Percentiles rank a stretch among this genome's conserved stretches.
phyloP scores from a whole-genome alignment of 2,888 invertebrate genomes.

The Formica aserva region DNA sequence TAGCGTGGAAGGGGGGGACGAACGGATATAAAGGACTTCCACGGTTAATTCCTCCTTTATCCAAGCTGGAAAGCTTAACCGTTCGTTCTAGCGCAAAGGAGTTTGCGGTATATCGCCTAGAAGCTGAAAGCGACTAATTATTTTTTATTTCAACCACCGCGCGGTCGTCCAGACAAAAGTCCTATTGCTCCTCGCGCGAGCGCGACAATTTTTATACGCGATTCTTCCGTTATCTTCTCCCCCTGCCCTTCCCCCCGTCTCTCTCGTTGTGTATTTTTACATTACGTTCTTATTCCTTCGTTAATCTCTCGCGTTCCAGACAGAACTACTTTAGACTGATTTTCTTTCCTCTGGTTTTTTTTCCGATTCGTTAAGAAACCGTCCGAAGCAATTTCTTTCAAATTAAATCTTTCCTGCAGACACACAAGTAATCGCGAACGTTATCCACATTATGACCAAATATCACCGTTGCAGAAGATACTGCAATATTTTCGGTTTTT shows the following conservation, averaged over 20 bases:
- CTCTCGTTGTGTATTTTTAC: constrained; percentile 34
- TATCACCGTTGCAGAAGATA: background rate
- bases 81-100: constrained; percentile 37
- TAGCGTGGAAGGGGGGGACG: constrained; percentile 19
- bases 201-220: constrained; percentile 57
- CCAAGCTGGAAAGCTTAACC: constrained; percentile 48
- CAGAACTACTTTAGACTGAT: constrained; percentile 53
- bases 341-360: constrained; percentile 21
- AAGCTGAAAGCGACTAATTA: constrained; percentile 52
- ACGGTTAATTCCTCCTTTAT: constrained; percentile 56
- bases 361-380: constrained; percentile 37
- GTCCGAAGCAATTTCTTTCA: constrained; percentile 41
- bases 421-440: background rate
- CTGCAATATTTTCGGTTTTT: background rate
- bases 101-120: constrained; percentile 36
- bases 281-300: constrained; percentile 38
- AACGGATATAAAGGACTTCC: constrained; percentile 50
- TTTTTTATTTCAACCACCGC: constrained; percentile 54
- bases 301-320: constrained; percentile 44
- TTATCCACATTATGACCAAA: background rate
- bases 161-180: constrained; percentile 46
- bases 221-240: constrained; percentile 10
- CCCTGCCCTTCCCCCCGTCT: background rate
- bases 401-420: constrained; percentile 36
- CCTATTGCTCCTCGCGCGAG: constrained; percentile 46